These are phyloP conservation scores for Tachypleus tridentatus DNA, from an alignment of 1,140 invertebrate genomes.

Conservation along the genomic window DNA sequence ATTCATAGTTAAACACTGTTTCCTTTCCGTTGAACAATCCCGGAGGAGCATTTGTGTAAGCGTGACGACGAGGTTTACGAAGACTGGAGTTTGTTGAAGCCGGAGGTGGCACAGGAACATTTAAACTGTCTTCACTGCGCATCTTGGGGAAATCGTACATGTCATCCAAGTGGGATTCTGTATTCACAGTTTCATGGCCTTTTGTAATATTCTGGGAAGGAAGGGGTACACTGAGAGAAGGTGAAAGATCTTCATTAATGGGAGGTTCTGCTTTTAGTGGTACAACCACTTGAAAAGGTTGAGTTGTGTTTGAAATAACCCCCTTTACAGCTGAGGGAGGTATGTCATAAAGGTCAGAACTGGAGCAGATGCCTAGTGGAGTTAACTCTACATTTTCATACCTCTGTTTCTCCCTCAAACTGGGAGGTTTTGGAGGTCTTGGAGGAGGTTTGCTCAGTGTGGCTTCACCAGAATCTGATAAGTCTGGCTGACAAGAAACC, in stretches of 20 bases:
- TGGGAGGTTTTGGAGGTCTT: conserved; percentile 22
- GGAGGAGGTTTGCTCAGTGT: conserved; percentile 16
- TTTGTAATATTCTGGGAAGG: conserved; percentile 2
- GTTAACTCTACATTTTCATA: conserved; percentile 14
- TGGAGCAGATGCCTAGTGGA: too few species aligned
- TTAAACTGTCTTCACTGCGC: conserved; percentile 36
- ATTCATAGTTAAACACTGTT: conserved; percentile 24
- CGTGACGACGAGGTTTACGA: conserved; percentile 40
- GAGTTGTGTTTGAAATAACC: background rate
- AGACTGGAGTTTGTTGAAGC: background rate
- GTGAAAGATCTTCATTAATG: conserved; percentile 4
- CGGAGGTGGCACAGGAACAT: conserved; percentile 18
- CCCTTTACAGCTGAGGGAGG: conserved; percentile 10
- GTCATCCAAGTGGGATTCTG: conserved; percentile 39
- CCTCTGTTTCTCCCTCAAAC: conserved; percentile 13
- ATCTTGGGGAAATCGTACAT: conserved; percentile 59
- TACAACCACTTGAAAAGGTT: background rate
- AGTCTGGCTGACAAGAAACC: too few species aligned
- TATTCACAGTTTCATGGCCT: background rate
- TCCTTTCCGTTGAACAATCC: conserved; percentile 20
- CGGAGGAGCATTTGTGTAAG: conserved; percentile 55
- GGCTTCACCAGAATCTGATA: background rate
- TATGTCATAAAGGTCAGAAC: background rate
- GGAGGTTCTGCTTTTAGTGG: background rate
- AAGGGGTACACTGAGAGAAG: conserved; percentile 8